Percentiles rank a stretch among this genome's conserved stretches.
phyloP scores from a whole-genome alignment of 2,888 invertebrate species.

The Linhomoeus sp. region DNA sequence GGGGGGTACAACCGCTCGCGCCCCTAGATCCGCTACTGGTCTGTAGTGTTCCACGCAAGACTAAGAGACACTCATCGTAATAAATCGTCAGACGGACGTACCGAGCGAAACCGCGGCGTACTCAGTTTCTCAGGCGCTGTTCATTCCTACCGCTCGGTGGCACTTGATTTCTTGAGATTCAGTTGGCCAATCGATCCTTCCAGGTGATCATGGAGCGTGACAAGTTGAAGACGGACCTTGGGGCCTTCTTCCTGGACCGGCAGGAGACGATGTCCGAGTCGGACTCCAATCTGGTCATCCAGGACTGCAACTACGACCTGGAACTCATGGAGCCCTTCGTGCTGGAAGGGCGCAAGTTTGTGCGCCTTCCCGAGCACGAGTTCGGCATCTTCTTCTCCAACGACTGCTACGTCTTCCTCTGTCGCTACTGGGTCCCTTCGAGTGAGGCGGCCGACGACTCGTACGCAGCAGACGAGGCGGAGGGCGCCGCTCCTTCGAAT shows the following conservation, averaged over 20 bases:
- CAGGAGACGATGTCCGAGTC: conserved; percentile 41
- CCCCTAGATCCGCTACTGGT: no score
- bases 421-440: conserved; percentile 71
- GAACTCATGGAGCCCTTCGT: conserved; percentile 96
- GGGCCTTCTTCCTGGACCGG: conserved; percentile 80
- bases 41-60: no score
- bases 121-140: no score
- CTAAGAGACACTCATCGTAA: no score
- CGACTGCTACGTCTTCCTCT: conserved; percentile 94
- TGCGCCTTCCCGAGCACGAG: conserved; percentile 83
- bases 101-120: no score
- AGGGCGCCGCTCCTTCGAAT: background rate
- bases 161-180: conserved; percentile 56
- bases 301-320: conserved; percentile 91
- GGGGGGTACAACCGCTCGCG: no score
- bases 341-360: conserved; percentile 85
- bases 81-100: no score
- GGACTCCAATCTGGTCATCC: conserved; percentile 21
- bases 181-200: conserved; percentile 61
- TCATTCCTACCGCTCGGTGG: no score
- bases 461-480: conserved; percentile 6
- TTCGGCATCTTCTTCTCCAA: conserved; percentile 64
- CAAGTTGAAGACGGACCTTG: conserved; percentile 56
- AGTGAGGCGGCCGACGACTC: conserved; percentile 34
- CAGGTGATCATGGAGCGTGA: conserved; percentile 38